A percentile compares a stretch with the other conserved stretches of the same genome.
phyloP scores from a whole-genome alignment of 2,113 vertebrate genomes.

The Pseudolaguvia tuberculata region DNA sequence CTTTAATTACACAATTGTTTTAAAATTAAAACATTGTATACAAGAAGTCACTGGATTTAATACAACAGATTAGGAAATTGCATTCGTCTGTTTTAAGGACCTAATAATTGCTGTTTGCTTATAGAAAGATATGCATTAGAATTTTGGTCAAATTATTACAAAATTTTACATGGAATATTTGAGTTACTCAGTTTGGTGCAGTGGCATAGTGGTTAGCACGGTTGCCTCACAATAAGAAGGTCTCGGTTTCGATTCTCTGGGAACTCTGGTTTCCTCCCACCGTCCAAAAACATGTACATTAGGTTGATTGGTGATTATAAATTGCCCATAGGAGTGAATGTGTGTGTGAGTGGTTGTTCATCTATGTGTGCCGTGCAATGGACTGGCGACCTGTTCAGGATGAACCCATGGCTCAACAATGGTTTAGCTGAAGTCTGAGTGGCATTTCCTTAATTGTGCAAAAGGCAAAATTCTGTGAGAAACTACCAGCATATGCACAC shows the following conservation, averaged over 20 bases:
- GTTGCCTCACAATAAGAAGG: too few relatives aligned
- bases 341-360: too few relatives aligned
- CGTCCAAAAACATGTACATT: too few relatives aligned
- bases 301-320: too few relatives aligned
- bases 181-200: not conserved
- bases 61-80: not conserved
- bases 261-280: too few relatives aligned
- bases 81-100: too few relatives aligned
- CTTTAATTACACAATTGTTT: not conserved
- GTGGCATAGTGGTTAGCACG: too few relatives aligned
- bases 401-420: too few relatives aligned
- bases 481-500: not conserved
- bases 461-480: not conserved
- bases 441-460: not conserved
- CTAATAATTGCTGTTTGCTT: not conserved
- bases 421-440: not conserved
- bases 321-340: too few relatives aligned
- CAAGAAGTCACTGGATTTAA: not conserved
- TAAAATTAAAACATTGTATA: not conserved
- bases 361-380: too few relatives aligned
- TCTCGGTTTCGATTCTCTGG: too few relatives aligned
- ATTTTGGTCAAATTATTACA: not conserved
- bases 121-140: not conserved
- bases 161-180: not conserved
- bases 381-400: too few relatives aligned